phyloP scores from a whole-genome alignment of 2,113 vertebrate genomes.

The Rhombomys opimus region DNA sequence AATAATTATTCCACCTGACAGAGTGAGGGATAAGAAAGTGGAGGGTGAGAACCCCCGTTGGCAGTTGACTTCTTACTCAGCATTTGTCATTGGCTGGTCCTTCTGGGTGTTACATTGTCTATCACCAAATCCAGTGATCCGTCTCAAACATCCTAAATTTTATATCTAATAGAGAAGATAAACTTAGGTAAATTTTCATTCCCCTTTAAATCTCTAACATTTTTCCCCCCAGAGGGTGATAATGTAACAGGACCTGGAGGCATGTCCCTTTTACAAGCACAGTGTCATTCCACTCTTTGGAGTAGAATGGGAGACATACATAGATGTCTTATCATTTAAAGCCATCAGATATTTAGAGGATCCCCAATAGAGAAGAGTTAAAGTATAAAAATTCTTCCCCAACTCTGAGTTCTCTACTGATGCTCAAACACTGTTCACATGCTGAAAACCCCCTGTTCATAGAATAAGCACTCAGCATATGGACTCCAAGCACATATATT shows the following conservation, averaged over 20 bases:
- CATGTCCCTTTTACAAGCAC: neutral
- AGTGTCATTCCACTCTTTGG: neutral
- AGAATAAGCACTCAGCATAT: neutral
- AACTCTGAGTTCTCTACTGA: neutral
- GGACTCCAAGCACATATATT: neutral
- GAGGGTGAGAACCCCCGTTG: fast-evolving
- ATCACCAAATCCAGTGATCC: neutral
- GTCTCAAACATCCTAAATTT: neutral
- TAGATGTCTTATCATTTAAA: neutral
- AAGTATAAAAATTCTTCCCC: neutral
- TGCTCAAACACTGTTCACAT: neutral
- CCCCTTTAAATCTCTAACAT: neutral
- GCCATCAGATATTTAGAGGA: neutral
- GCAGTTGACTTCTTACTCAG: neutral
- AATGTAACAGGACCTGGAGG: neutral
- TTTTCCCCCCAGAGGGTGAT: neutral
- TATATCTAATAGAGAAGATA: neutral
- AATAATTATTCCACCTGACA: no score
- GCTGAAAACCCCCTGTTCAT: neutral
- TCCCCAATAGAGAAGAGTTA: neutral
- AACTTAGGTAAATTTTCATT: neutral
- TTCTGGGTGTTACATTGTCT: neutral
- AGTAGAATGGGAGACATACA: neutral
- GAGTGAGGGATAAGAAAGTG: no score
- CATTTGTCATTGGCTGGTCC: neutral